Evolutionary conservation across 2,113 vertebrate species (phyloP).

Genomic region (Ictalurus furcatus): DNA sequence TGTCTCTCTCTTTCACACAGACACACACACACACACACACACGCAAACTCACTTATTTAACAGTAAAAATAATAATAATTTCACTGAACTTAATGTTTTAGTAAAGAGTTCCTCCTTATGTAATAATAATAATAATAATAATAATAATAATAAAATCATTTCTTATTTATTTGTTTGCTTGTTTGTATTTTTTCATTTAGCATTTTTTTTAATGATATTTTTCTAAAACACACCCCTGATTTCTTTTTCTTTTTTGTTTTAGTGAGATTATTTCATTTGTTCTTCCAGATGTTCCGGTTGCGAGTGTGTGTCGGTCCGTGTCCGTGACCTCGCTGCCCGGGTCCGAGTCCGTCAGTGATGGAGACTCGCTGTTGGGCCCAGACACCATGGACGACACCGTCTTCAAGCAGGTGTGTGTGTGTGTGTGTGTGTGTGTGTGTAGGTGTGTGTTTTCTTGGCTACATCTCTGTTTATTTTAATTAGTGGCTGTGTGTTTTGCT

Average conservation of each 20-base stretch:
- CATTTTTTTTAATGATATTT: too few relatives aligned
- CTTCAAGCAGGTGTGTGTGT: conserved; percentile 52
- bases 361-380: conserved; percentile 46
- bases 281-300: neutral
- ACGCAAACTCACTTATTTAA: too few relatives aligned
- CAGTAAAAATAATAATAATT: too few relatives aligned
- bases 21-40: too few relatives aligned
- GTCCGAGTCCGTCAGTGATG: conserved; percentile 53
- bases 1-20: too few relatives aligned
- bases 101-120: too few relatives aligned
- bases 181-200: too few relatives aligned
- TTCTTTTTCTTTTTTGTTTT: neutral
- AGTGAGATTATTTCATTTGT: neutral
- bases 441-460: neutral
- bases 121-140: too few relatives aligned
- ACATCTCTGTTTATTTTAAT: conserved; percentile 14
- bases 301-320: conserved; percentile 18
- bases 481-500: conserved; percentile 9
- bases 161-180: too few relatives aligned
- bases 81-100: too few relatives aligned
- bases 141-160: too few relatives aligned
- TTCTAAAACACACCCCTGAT: too few relatives aligned
- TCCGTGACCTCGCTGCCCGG: conserved; percentile 38
- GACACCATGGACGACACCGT: conserved; percentile 49
- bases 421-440: conserved; percentile 9